Evolutionary conservation across 1,140 invertebrate species (phyloP), one percentile per base, ranked within the genome.

Genomic region (Diorhabda carinulata): DNA sequence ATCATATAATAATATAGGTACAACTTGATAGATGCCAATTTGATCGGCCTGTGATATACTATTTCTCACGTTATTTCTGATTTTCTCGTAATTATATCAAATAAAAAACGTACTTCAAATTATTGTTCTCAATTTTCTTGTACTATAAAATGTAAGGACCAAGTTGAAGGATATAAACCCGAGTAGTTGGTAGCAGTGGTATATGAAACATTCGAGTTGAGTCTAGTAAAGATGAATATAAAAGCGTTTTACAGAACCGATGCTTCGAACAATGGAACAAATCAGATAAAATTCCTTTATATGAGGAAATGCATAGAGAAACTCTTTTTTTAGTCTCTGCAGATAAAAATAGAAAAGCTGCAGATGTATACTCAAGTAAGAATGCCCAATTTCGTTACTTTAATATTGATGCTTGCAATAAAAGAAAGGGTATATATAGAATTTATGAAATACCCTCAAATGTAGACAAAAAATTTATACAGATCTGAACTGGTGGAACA

Each of bases 261-360:
- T 52, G 47, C 47, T 52, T 52, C 4, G 47, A 52, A 52, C 47
- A 52, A 52, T 52, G 47, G 47, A 52, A 52, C 47, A 52, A 52
- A 52, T 52, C 47, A 52, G 47, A 52, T 52, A 52, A 52, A 52
- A 52, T 52, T 52, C 47, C 47, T 52, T 52, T 52, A 52, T 52
- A n/a, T 6, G n/a, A 52, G 47, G 47, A 52, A 52, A n/a, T 52
- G 47, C 47, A 52, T 25, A 52, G 47, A 52, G 47, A 52, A 52
- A 52, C 47, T 52, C 47, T 52, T 52, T 52, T 52, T 52, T 52
- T n/a, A 52, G 6, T 52, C 47, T 4, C 47, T 52, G 47, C 25
- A 52, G 47, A 8, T 52, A 52, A 52, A 52, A 52, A 52, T 52
- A n/a, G n/a, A 52, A 52, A 52, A 52, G 47, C 47, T 52, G 47